Evolutionary conservation across 2,888 invertebrate species (phyloP), one percentile per base, ranked within the genome.

Genomic region (Dryocosmus kuriphilus): DNA sequence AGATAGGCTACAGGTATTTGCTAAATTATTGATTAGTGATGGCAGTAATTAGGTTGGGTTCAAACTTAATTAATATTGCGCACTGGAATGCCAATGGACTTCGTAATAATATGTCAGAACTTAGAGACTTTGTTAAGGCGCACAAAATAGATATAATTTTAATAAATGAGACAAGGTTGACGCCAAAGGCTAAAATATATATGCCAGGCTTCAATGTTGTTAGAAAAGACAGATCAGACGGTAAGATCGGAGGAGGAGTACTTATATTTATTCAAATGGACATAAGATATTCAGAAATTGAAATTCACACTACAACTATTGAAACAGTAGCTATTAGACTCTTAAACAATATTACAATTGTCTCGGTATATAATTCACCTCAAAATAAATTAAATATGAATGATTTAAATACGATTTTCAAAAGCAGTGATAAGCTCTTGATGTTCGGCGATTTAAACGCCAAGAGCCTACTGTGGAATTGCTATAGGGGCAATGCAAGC

Each of bases 251-350:
- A 16, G 79, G 79, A 74, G 79, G 79, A 19, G 78, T 78, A 0
- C 0, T 79, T 3, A 57, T 81, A 4, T 19, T 79, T 1, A 41
- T 41, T 16, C 57, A 63, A 30, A 73, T 57, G 9, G 27, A 67
- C 30, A 46, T 78, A 3, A 5, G 4, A 30, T 41, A 74, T 38
- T 5, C 71, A 27, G 41, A 61, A 55, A 2, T 80, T 14, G 14
- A 16, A 7, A 74, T 30, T 2, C 16, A 51, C 5, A 73, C 79
- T 9, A n/a, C n/a, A 11, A 4, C 32, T 7, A 30, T 81, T 5
- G 80, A 81, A 75, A 8, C 74, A 2, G 30, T 76, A 2, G 77
- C 74, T 1, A 77, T 81, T 4, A 55, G 46, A 35, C 46, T 79
- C 0, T 27, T 19, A 61, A 62, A 79, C 22, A 46, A 63, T 11